Evolutionary conservation across 1,140 invertebrate species (phyloP).

Genomic region (Daktulosphaira vitifoliae): DNA sequence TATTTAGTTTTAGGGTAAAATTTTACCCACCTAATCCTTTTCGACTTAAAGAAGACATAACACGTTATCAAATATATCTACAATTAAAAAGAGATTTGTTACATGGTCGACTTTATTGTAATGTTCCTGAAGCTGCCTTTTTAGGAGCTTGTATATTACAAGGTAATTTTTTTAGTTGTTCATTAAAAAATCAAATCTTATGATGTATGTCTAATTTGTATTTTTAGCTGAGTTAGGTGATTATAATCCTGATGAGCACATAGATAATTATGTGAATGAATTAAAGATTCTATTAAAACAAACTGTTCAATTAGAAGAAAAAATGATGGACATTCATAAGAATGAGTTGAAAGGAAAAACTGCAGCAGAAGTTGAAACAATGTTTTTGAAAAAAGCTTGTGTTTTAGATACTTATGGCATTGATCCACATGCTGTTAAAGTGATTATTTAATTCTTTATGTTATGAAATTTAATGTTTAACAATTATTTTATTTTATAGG

Average conservation of each 20-base stretch:
- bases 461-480: slow-evolving; percentile 1
- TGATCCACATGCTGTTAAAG: slow-evolving; percentile 97
- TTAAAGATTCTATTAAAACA: slow-evolving; percentile 87
- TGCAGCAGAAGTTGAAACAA: slow-evolving; percentile 65
- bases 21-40: slow-evolving; percentile 89
- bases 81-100: slow-evolving; percentile 89
- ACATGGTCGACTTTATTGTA: slow-evolving; percentile 88
- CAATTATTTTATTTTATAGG: slow-evolving; percentile 50
- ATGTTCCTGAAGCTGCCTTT: slow-evolving; percentile 74
- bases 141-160: slow-evolving; percentile 89
- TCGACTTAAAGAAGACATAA: slow-evolving; percentile 74
- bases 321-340: slow-evolving; percentile 80
- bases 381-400: slow-evolving; percentile 78
- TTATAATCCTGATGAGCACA: slow-evolving; percentile 80
- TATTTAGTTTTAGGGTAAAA: slow-evolving; percentile 88
- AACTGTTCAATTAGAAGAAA: slow-evolving; percentile 79
- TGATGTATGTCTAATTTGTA: not conserved
- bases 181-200: not conserved
- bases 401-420: slow-evolving; percentile 92
- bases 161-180: slow-evolving; percentile 52
- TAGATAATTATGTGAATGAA: slow-evolving; percentile 81
- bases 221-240: slow-evolving; percentile 83
- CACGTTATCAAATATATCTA: slow-evolving; percentile 84
- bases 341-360: slow-evolving; percentile 63
- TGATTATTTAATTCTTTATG: slow-evolving; percentile 43